Conservation (phyloP, 2,888 invertebrate species). For the Dermolepida albohirtum region DNA sequence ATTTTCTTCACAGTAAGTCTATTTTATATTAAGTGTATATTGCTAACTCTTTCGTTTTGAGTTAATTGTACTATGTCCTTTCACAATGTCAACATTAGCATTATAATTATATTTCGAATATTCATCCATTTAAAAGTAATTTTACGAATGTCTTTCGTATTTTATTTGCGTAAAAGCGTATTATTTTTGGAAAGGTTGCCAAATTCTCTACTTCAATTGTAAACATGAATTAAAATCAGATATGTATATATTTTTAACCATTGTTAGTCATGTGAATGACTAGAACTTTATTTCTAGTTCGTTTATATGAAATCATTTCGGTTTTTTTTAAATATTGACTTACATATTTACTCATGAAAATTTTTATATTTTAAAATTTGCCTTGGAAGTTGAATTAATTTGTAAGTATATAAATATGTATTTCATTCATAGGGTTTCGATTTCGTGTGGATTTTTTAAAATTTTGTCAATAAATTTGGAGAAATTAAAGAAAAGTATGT, state of each 20-base stretch:
- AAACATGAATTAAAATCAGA: conserved; percentile 13
- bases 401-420: not conserved
- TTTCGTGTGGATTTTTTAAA: no score
- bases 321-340: not conserved
- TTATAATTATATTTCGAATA: no score
- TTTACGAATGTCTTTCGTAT: not conserved
- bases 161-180: conserved; percentile 3
- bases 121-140: no score
- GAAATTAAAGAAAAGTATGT: no score
- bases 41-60: no score
- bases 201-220: conserved; percentile 9
- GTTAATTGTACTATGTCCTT: no score
- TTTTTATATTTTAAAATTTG: not conserved
- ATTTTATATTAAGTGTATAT: no score
- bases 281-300: conserved; percentile 6
- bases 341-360: no score
- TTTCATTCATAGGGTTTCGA: no score
- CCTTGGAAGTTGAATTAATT: conserved; percentile 2
- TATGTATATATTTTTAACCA: conserved; percentile 16
- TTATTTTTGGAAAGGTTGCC: conserved; percentile 24
- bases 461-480: no score
- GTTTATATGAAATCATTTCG: conserved; percentile 13
- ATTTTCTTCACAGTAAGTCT: no score
- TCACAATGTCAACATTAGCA: no score
- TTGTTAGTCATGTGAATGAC: conserved; percentile 25